Evolutionary conservation across 2,888 invertebrate genomes (phyloP).

Genomic region (Scaptomyza caliginosa): DNA sequence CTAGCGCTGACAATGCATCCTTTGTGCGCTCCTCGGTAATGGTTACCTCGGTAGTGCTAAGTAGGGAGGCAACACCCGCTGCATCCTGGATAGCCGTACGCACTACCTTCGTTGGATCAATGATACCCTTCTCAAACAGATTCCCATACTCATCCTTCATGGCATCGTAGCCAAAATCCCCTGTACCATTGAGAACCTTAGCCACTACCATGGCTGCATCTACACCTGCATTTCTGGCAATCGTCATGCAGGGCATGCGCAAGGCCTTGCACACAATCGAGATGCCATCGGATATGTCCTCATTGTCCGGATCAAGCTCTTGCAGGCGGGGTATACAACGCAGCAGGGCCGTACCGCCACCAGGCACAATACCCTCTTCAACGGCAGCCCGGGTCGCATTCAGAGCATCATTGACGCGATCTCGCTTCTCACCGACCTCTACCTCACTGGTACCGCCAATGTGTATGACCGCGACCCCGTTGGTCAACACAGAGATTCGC

Average conservation of each 20-base stretch:
- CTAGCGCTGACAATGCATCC: conserved; percentile 87
- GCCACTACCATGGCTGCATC: conserved; percentile 96
- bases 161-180: conserved; percentile 94
- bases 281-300: conserved; percentile 85
- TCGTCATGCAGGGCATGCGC: conserved; percentile 94
- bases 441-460: conserved; percentile 96
- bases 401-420: conserved; percentile 96
- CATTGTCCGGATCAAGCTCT: conserved; percentile 85
- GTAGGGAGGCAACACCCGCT: conserved; percentile 95
- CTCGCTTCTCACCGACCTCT: conserved; percentile 98
- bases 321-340: conserved; percentile 91
- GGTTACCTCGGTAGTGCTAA: conserved; percentile 98
- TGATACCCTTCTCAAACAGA: conserved; percentile 95
- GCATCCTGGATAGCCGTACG: conserved; percentile 97
- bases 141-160: conserved; percentile 93
- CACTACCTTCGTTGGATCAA: conserved; percentile 96
- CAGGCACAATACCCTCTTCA: conserved; percentile 98
- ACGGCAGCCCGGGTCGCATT: conserved; percentile 98
- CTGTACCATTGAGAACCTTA: conserved; percentile 91
- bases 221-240: conserved; percentile 95
- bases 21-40: conserved; percentile 96
- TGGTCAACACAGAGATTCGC: conserved; percentile 94
- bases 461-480: conserved; percentile 91
- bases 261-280: conserved; percentile 93
- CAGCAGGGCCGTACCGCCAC: conserved; percentile 96